Conservation (phyloP, 2,888 invertebrate species). For the Periphyllus acericola region DNA sequence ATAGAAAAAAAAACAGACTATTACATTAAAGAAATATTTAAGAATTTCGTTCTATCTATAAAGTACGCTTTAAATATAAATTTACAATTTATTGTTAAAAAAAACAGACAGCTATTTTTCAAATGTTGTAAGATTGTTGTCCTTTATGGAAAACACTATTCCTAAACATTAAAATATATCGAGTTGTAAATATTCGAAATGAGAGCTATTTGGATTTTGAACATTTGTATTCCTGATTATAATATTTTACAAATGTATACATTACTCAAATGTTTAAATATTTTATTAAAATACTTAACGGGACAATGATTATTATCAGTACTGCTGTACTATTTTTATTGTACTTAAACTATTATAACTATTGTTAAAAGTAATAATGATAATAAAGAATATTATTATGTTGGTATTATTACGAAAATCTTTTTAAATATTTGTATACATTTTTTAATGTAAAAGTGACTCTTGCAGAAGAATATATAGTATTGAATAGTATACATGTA, state of each 20-base stretch:
- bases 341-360: conserved; percentile 18
- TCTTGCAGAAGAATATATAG: conserved; percentile 24
- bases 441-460: background rate
- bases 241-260: conserved; percentile 34
- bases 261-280: conserved; percentile 33
- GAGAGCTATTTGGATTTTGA: background rate
- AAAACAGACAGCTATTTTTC: conserved; percentile 13
- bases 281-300: conserved; percentile 18
- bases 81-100: conserved; percentile 24
- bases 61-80: background rate
- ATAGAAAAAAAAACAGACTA: conserved; percentile 13
- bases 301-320: conserved; percentile 26
- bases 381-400: conserved; percentile 36
- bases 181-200: conserved; percentile 35
- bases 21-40: conserved; percentile 16
- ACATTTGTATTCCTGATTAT: conserved; percentile 35
- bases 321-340: conserved; percentile 30
- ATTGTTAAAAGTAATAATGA: conserved; percentile 30
- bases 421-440: conserved; percentile 20
- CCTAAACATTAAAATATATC: background rate
- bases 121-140: background rate
- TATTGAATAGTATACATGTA: background rate
- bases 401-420: conserved; percentile 5
- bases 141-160: background rate
- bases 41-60: background rate